Base-by-base conservation (phyloP, 2,888 invertebrate species). In the Drosophila robusta region DNA sequence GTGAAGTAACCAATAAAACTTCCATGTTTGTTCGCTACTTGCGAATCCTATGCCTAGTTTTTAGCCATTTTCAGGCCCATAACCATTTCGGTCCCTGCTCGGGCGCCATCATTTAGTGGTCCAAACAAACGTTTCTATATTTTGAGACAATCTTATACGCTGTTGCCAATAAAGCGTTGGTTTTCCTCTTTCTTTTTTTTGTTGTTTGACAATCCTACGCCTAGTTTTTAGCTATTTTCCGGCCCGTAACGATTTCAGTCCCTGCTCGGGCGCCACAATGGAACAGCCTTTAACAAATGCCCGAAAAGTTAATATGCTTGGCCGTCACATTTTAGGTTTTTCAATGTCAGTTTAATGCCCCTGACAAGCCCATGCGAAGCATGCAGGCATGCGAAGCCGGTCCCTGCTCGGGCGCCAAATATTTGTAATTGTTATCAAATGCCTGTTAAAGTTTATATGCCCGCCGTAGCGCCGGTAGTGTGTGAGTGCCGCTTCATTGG, bases 401-500 rank as follows among this genome's bases (percentile, higher is more conserved):
- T 44, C 6, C 1, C 42, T 42, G 42, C n/a, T 45, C 24, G 26
- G 44, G 22, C 18, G 42, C 42, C 6, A 22, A 12, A 39, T 26
- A 39, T 26, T 39, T 18, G 14, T 12, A 24, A 45, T 26, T 41
- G 60, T 52, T 60, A 14, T 61, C 44, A 70, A 71, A 11, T n/a
- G 56, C 5, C 12, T 65, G 24, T 2, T 16, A 22, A 39, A 72
- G 38, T 24, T 34, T 11, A 71, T 67, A 51, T 71, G 50, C 62
- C 14, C 46, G 12, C 6, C 36, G 9, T 49, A 18, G 34, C 9
- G 36, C 34, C 5, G 16, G 39, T 34, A 42, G 46, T 42, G 66
- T 42, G 41, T 42, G 41, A 32, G 41, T 61, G 63, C 36, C 44
- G 70, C 71, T 60, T 61, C 61, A 49, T 67, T 26, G 58, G 32